These are phyloP conservation scores for Pristiophorus japonicus DNA, from an alignment of 2,113 vertebrate genomes.

Conservation along the genomic window DNA sequence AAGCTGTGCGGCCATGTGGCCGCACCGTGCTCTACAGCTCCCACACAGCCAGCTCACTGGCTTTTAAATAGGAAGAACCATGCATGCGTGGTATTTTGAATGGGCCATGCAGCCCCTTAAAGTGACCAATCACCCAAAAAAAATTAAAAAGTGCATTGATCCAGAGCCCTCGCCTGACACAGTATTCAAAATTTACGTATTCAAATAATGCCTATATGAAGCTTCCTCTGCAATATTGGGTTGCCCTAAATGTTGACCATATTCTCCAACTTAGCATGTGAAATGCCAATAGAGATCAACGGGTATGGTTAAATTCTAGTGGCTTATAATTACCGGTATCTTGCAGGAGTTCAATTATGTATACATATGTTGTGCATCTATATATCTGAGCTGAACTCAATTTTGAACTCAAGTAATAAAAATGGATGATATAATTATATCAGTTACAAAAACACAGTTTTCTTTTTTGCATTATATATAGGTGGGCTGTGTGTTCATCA, in stretches of 20 bases:
- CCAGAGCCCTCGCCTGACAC: not conserved
- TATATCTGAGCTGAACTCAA: not conserved
- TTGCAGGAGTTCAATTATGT: not conserved
- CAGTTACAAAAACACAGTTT: not conserved
- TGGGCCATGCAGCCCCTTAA: too few species aligned
- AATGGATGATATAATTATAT: not conserved
- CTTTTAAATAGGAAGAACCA: too few species aligned
- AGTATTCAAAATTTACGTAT: not conserved
- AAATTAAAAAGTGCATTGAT: too few species aligned
- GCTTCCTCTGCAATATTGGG: not conserved
- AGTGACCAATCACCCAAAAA: not conserved
- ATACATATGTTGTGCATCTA: too few species aligned
- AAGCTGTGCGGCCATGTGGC: too few species aligned
- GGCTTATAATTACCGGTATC: not conserved
- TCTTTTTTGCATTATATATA: not conserved
- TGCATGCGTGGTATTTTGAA: too few species aligned
- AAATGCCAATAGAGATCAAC: not conserved
- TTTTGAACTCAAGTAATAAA: not conserved
- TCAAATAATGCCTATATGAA: not conserved
- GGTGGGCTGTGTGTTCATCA: constrained; percentile 35
- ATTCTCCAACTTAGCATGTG: not conserved
- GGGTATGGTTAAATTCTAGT: not conserved
- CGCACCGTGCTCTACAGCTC: too few species aligned
- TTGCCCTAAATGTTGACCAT: not conserved
- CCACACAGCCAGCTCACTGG: too few species aligned